Conservation (phyloP, 2,888 invertebrate species). For the Ethmia dodecea region DNA sequence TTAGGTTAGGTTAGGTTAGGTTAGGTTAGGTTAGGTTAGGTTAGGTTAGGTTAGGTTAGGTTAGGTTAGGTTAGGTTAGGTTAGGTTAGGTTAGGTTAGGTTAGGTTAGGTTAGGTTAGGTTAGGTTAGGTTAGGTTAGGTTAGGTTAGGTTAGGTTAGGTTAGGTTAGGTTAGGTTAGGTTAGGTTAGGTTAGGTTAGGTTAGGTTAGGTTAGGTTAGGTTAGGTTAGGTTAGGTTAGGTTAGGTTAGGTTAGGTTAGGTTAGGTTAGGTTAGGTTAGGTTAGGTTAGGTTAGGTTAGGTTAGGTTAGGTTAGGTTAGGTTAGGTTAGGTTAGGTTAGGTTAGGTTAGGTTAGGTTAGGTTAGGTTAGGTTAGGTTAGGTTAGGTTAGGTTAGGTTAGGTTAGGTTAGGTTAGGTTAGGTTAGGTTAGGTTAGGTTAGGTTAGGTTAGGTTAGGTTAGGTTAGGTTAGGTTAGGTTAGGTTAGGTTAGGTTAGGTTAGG, state of each 20-base stretch:
- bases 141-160: constrained; percentile 19
- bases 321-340: constrained; percentile 16
- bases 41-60: constrained; percentile 25
- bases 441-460: constrained; percentile 11
- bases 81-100: constrained; percentile 15
- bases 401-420: constrained; percentile 13
- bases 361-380: constrained; percentile 20
- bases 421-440: constrained; percentile 13
- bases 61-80: constrained; percentile 19
- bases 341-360: constrained; percentile 17
- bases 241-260: constrained; percentile 23
- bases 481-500: constrained; percentile 17
- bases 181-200: constrained; percentile 19
- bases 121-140: constrained; percentile 19
- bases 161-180: constrained; percentile 23
- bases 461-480: constrained; percentile 17
- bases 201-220: constrained; percentile 19
- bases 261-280: constrained; percentile 14
- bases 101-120: constrained; percentile 17
- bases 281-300: constrained; percentile 5
- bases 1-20: constrained; percentile 24
- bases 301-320: constrained; percentile 14
- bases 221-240: constrained; percentile 22
- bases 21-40: constrained; percentile 25
- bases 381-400: constrained; percentile 14